Conservation (phyloP, 2,888 invertebrate species). For the Achlya flavicornis region DNA sequence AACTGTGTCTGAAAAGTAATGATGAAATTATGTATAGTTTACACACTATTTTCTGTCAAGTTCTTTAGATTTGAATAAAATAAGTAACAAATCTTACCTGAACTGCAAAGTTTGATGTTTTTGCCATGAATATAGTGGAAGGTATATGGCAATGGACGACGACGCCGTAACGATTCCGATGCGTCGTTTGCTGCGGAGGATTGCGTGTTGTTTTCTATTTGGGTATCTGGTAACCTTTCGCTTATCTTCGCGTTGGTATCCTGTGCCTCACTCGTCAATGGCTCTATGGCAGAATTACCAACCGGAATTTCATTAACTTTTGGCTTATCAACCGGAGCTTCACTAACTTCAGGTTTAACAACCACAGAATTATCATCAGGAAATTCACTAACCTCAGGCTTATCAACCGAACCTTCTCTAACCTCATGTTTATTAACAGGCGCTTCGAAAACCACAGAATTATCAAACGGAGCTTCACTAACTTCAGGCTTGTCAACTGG, state of each 20-base stretch:
- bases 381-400: not conserved
- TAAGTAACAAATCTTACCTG: constrained; percentile 43
- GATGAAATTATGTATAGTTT: too few species aligned
- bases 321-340: not conserved
- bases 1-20: constrained; percentile 64
- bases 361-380: not conserved
- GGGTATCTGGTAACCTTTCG: not conserved
- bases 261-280: not conserved
- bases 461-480: not conserved
- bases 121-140: constrained; percentile 93
- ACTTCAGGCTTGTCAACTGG: not conserved
- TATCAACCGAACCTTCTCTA: not conserved
- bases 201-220: not conserved
- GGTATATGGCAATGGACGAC: constrained; percentile 83
- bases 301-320: not conserved
- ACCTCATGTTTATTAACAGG: too few species aligned
- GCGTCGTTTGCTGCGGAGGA: constrained; percentile 17
- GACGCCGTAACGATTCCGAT: constrained; percentile 37
- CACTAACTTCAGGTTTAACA: too few species aligned
- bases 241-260: not conserved
- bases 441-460: too few species aligned
- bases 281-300: not conserved
- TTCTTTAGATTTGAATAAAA: not conserved
- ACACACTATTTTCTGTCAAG: too few species aligned
- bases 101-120: constrained; percentile 87